Percentiles rank a stretch among this genome's conserved stretches.
Conservation (phyloP, 2,113 vertebrate species). For the Channa maculata region DNA sequence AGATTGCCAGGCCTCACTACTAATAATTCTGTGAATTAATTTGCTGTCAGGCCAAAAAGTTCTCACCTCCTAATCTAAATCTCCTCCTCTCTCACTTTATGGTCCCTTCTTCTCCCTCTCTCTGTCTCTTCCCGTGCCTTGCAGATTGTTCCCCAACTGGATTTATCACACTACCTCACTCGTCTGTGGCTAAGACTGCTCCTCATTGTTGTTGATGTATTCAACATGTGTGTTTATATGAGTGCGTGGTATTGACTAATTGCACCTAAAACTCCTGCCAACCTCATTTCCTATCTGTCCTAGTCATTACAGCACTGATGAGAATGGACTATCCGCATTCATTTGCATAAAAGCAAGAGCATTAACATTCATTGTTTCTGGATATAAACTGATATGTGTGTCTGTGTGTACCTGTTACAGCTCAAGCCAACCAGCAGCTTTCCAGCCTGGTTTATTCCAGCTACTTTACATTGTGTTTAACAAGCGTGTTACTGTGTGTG, state of each 20-base stretch:
- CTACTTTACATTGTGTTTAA: conserved; percentile 16
- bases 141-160: conserved; percentile 9
- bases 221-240: conserved; percentile 4
- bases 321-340: conserved; percentile 33
- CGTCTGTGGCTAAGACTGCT: conserved; percentile 42
- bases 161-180: conserved; percentile 21
- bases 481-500: not conserved
- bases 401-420: conserved; percentile 12
- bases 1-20: conserved; percentile 45
- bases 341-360: conserved; percentile 27
- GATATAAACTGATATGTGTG: not conserved
- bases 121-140: conserved; percentile 1
- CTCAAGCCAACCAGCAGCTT: not conserved
- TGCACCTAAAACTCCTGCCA: conserved; percentile 54
- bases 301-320: conserved; percentile 36
- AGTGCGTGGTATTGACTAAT: conserved; percentile 35
- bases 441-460: conserved; percentile 22
- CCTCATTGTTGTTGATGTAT: not conserved
- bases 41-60: conserved; percentile 37
- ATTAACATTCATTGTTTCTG: conserved; percentile 26
- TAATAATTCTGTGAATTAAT: conserved; percentile 46
- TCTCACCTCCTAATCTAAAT: conserved; percentile 46
- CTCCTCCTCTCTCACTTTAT: not conserved
- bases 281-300: conserved; percentile 35
- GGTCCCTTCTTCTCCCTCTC: not conserved